Conservation (phyloP, 2,797 vertebrate genomes). For the Coranthus polyacanthus region DNA sequence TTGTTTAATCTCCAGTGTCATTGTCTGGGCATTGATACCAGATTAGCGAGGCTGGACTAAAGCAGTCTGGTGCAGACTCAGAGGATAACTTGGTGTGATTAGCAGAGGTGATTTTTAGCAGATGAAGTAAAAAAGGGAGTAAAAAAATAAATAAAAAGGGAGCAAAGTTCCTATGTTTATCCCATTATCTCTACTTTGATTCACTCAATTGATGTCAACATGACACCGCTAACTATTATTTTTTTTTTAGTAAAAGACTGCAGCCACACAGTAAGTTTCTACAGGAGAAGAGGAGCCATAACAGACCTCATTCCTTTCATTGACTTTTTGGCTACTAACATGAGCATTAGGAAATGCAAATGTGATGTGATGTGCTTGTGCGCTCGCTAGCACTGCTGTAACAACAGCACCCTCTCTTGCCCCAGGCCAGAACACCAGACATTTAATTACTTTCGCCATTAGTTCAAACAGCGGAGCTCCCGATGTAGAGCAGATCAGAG, state of each 20-base stretch:
- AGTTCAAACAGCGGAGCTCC: constrained; percentile 60
- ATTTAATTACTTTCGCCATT: constrained; percentile 75
- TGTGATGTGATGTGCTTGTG: constrained; percentile 33
- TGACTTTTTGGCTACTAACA: constrained; percentile 2
- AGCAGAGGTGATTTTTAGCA: constrained; percentile 7
- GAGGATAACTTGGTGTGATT: constrained; percentile 17
- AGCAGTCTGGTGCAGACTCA: constrained; percentile 39
- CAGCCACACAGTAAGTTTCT: neutral
- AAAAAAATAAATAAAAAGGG: neutral
- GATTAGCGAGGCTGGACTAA: constrained; percentile 60
- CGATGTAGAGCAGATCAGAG: constrained; percentile 50
- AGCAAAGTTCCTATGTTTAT: constrained; percentile 4
- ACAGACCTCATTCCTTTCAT: constrained; percentile 19
- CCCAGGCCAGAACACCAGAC: constrained; percentile 37
- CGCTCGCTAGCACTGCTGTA: constrained; percentile 36
- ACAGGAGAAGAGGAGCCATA: constrained; percentile 2
- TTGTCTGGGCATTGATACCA: constrained; percentile 57
- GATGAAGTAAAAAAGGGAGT: neutral
- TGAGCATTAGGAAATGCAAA: constrained; percentile 53
- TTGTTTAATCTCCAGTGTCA: constrained; percentile 54
- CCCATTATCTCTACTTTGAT: constrained; percentile 1
- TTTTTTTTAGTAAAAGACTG: neutral
- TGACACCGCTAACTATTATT: neutral
- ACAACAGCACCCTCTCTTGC: constrained; percentile 51
- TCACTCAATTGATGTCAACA: neutral